These are phyloP conservation scores for Acromyrmex echinatior DNA, from an alignment of 1,140 invertebrate species.

Conservation along the genomic window DNA sequence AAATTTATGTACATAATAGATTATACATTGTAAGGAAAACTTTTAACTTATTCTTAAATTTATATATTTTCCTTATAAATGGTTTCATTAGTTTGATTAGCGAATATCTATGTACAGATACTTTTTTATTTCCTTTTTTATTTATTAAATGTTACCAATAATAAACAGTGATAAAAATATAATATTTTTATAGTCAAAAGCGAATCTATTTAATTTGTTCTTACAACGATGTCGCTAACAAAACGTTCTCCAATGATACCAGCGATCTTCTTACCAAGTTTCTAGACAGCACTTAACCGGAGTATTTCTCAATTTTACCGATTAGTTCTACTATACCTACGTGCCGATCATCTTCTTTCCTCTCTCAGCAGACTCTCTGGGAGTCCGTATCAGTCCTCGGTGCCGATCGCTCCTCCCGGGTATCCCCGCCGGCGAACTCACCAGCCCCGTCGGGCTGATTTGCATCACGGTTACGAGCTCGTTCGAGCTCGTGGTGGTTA, in stretches of 20 bases:
- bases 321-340: conserved; percentile 32
- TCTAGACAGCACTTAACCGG: not conserved
- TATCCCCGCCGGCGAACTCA: conserved; percentile 73
- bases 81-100: not conserved
- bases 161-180: not conserved
- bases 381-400: conserved; percentile 66
- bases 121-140: not conserved
- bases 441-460: conserved; percentile 80
- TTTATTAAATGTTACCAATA: not conserved
- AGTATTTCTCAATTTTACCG: not conserved
- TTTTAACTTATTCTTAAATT: conserved; percentile 1
- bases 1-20: not conserved
- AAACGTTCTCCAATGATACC: conserved; percentile 39
- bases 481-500: conserved; percentile 81
- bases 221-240: not conserved
- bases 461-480: conserved; percentile 84
- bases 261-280: conserved; percentile 29
- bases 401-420: conserved; percentile 72
- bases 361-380: conserved; percentile 43
- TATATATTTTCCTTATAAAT: not conserved
- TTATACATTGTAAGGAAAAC: not conserved
- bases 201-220: not conserved
- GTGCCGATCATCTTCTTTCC: conserved; percentile 63
- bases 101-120: not conserved
- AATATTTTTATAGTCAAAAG: not conserved